Percentiles rank a stretch among this genome's conserved stretches.
phyloP scores from a whole-genome alignment of 2,797 vertebrate genomes.

The Leptoclinus maculatus region DNA sequence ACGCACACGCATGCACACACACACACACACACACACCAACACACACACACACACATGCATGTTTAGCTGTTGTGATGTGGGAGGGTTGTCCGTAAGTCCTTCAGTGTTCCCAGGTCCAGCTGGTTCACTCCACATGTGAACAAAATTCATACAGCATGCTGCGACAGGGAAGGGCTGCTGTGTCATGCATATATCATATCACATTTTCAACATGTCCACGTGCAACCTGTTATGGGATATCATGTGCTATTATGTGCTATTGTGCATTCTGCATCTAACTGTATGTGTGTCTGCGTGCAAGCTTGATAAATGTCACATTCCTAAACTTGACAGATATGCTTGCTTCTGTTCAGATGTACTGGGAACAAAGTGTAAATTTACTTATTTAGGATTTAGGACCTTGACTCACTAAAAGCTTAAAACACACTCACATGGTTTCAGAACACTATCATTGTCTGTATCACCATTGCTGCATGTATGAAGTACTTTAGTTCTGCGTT shows the following conservation, averaged over 20 bases:
- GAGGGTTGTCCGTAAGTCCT: constrained; percentile 67
- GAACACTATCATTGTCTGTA: neutral
- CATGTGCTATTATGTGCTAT: neutral
- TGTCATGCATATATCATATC: neutral
- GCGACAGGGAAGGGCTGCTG: constrained; percentile 10
- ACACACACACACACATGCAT: constrained; percentile 21
- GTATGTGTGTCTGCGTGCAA: constrained; percentile 1
- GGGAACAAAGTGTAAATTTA: constrained; percentile 6
- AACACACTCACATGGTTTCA: neutral
- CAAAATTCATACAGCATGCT: constrained; percentile 60
- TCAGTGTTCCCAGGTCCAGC: constrained; percentile 63
- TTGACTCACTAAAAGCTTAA: constrained; percentile 1
- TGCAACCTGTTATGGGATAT: constrained; percentile 12
- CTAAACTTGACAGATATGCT: constrained; percentile 6
- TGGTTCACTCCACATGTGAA: constrained; percentile 63
- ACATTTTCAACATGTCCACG: constrained; percentile 20
- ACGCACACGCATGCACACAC: neutral
- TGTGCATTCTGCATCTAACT: neutral
- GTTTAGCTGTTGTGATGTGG: constrained; percentile 60
- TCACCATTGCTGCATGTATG: neutral
- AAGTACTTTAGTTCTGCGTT: neutral
- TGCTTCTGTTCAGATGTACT: constrained; percentile 14
- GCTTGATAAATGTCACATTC: constrained; percentile 17
- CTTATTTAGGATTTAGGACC: constrained; percentile 10
- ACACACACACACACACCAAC: constrained; percentile 4